Base-by-base conservation (phyloP, 2,113 vertebrate species). In the Rhinichthys klamathensis region DNA sequence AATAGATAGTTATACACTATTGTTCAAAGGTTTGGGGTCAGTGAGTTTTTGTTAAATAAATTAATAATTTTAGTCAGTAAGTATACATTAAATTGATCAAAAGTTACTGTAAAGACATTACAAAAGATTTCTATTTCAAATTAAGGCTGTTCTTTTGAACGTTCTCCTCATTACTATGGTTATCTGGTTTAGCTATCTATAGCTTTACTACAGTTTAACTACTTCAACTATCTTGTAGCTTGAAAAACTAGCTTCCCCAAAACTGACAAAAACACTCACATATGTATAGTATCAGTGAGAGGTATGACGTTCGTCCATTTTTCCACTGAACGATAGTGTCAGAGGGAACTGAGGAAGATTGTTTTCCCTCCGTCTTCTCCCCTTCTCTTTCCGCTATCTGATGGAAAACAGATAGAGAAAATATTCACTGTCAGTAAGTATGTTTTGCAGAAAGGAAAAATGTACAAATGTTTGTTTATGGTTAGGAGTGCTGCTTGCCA, bases 381-480 rank as follows among this genome's bases (percentile, higher is more conserved):
- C 13, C 73, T 32, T 70, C 51, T 85, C 65, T 87, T 25, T 21
- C 63, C 44, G 13, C 58, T 88, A 76, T 88, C 86, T 90, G 86
- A 76, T 67, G 88, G 90, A 93, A 92, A 93, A 92, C 90, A 87
- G 89, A 85, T 32, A 80, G 81, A 82, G 76, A 65, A 91, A 92
- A 92, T 87, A 88, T 90, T 70, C 84, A 18, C 87, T 80, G 86
- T 92, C 92, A 91, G 91, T 90, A 89, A 92, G 54, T 27, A 49
- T 79, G 80, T 61, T 72, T 72, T 58, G 84, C 74, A 85, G 70
- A 69, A 63, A 25, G 46, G 90, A 90, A 91, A 92, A 89, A 91
- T 83, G 79, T 91, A 86, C 87, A 84, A 88, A 91, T 91, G 90
- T 91, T 92, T 86, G 89, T 91, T 90, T 91, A 91, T 80, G 86